Base-by-base conservation (phyloP, 2,888 invertebrate genomes). In the Atherix ibis region DNA sequence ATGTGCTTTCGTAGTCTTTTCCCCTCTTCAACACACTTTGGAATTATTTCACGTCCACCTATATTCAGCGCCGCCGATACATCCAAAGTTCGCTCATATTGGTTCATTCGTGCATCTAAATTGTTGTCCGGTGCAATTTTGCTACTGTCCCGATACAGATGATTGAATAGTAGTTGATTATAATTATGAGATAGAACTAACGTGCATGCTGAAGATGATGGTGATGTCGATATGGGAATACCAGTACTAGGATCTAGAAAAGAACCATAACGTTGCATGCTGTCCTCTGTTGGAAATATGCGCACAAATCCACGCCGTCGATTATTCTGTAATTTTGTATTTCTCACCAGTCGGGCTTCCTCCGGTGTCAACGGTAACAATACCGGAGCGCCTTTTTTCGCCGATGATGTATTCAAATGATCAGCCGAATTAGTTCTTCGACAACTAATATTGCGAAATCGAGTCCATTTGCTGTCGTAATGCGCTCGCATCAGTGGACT, bases 281-380 rank as follows among this genome's bases (percentile, higher is more conserved):
- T 80, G 56, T 88, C 87, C 40, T 78, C 72, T 15, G 85, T 79
- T 14, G 92, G 92, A 62, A 89, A 92, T 47, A 92, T 85, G 31
- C 89, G 63, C 8, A 91, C 82, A 63, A 83, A 92, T 18, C 91
- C 91, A 3, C 88, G 88, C 17, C 84, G 65, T 2, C 91, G 65
- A 15, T 74, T 72, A 58, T 84, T 82, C 58, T 92, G 89, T 30
- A 78, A 72, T 42, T 74, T 71, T 17, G 78, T 75, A 25, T 75
- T 71, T 4, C 77, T 69, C 40, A 89, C 68, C 30, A 89, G 71
- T 34, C 81, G 68, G 44, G 73, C 67, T 58, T 89, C 89, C 52
- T 89, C 89, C 9, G 74, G 64, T 6, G 76, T 78, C 14, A 85
- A 62, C 29, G 62, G 50, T 40, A 13, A 40, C 33, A 37, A 47